These are phyloP conservation scores for Menidia menidia DNA, from an alignment of 2,797 vertebrate species.

Conservation along the genomic window DNA sequence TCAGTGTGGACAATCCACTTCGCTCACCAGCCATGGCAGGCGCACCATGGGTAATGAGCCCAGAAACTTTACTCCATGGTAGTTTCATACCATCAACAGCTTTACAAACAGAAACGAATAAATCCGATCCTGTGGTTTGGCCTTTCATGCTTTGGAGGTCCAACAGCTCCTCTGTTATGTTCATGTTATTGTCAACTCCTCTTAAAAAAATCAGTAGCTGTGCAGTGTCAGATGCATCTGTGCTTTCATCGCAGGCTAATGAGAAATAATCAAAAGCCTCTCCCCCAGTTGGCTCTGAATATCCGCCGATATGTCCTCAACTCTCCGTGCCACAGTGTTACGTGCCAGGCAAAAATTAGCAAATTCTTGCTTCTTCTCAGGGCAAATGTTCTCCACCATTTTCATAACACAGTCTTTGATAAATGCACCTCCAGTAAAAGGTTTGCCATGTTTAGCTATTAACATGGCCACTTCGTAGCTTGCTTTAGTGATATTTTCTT, in stretches of 20 bases:
- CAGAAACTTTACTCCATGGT: too few species aligned
- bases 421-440: constrained; percentile 30
- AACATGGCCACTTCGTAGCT: constrained; percentile 37
- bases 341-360: background rate
- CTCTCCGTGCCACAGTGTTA: background rate
- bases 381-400: constrained; percentile 15
- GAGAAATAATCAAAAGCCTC: constrained; percentile 7
- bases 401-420: constrained; percentile 23
- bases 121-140: constrained; percentile 11
- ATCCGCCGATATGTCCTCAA: background rate
- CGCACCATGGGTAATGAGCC: too few species aligned
- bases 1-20: constrained; percentile 15
- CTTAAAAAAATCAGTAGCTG: constrained; percentile 19
- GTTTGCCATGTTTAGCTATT: constrained; percentile 38
- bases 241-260: constrained; percentile 5
- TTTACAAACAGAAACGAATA: too few species aligned
- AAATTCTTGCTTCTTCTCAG: background rate
- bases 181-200: constrained; percentile 29
- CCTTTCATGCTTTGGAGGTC: constrained; percentile 11
- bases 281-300: too few species aligned
- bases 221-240: constrained; percentile 2
- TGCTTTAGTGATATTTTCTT: constrained; percentile 28
- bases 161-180: constrained; percentile 7
- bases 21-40: constrained; percentile 4
- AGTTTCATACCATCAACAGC: too few species aligned